Base-by-base conservation (phyloP, 2,888 invertebrate species). In the Busseola fusca region DNA sequence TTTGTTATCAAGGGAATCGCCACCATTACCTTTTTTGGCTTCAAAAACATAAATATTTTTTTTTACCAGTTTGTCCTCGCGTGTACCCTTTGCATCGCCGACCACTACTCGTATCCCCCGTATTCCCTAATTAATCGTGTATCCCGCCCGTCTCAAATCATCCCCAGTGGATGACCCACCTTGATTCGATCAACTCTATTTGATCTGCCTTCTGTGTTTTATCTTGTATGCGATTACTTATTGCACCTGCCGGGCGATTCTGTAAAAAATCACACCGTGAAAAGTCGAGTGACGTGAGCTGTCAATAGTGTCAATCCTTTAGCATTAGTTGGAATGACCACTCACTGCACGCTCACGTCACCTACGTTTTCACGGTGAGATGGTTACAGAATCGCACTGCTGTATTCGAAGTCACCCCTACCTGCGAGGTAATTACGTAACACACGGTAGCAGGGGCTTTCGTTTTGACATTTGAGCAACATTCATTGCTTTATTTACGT, bases 61-160 rank as follows among this genome's bases (percentile, higher is more conserved):
- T 37, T n/a, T 52, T 21, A 68, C 54, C 27, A 69, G 89, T 91
- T 76, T 86, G 78, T 68, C 0, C 37, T 3, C 81, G 81, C 27
- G 34, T 81, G 89, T 93, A 91, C 90, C 76, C 75, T 79, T 87
- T 87, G 87, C 86, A 87, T 83, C 87, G 84, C 69, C 90, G 93
- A 91, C 94, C 93, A 94, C 90, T 90, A 87, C 89, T 89, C 87
- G 87, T 87, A 88, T 89, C 88, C 5, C 7, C 91, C 91, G 89
- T 91, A 90, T 92, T 92, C 91, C 91, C 92, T 93, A 94, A 95
- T 95, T 93, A 95, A 94, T 94, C 93, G 92, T 90, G 91, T 93
- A 94, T 94, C 93, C 91, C 84, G 86, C 78, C 77, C 87, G 87
- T 89, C 91, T 90, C 91, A 83, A 74, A 90, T 91, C 88, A 88